Percentiles rank a stretch among this genome's conserved stretches.
Conservation (phyloP, 2,797 vertebrate genomes). For the Artibeus lituratus region DNA sequence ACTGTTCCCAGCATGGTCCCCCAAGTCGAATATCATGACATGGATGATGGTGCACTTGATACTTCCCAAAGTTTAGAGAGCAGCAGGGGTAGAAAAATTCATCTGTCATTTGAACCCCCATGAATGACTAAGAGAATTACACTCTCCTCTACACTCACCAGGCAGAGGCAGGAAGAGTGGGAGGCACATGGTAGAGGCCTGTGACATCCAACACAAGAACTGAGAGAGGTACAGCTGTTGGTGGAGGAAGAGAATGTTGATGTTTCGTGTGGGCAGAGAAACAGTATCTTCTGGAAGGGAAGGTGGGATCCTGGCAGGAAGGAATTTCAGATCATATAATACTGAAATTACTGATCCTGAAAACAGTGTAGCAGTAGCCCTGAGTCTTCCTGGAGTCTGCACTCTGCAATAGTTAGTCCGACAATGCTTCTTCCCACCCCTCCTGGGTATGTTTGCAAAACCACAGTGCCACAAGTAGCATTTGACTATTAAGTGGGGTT, state of each 20-base stretch:
- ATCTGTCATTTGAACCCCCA: conserved; percentile 73
- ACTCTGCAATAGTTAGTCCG: neutral
- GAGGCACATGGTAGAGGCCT: neutral
- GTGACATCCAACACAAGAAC: neutral
- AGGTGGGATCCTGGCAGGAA: conserved; percentile 11
- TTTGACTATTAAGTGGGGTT: neutral
- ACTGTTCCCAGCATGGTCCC: conserved; percentile 77
- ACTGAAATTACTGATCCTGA: conserved; percentile 14
- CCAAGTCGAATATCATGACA: conserved; percentile 79
- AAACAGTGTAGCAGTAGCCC: neutral
- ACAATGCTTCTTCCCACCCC: neutral
- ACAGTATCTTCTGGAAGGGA: conserved; percentile 37
- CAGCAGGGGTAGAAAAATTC: conserved; percentile 74
- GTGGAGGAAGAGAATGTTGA: conserved; percentile 17
- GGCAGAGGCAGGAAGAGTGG: conserved; percentile 16
- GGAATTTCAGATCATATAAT: conserved; percentile 1
- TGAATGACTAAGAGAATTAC: conserved; percentile 63
- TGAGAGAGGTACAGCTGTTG: conserved; percentile 49
- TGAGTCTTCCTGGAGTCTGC: neutral
- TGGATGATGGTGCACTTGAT: conserved; percentile 79
- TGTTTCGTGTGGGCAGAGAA: conserved; percentile 30
- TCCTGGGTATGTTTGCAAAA: neutral
- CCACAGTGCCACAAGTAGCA: neutral
- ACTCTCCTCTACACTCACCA: conserved; percentile 8
- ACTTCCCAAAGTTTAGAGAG: conserved; percentile 76